phyloP scores from a whole-genome alignment of 2,797 vertebrate genomes.

The Austrolebias charrua region DNA sequence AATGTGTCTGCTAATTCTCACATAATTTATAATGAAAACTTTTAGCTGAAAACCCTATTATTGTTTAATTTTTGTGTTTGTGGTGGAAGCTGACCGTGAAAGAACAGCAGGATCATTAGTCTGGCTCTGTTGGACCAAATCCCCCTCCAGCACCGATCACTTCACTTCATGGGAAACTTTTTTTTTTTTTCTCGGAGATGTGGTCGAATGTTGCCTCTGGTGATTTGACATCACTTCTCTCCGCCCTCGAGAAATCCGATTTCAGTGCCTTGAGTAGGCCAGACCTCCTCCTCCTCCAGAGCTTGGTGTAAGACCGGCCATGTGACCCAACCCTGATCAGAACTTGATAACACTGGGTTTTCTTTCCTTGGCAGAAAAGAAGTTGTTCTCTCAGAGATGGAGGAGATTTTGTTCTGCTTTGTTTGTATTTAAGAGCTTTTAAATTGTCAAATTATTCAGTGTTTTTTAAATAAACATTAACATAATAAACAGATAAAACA shows the following conservation, averaged over 20 bases:
- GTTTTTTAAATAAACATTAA: too few species aligned
- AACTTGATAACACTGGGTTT: slow-evolving; percentile 47
- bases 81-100: slow-evolving; percentile 15
- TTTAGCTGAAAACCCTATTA: too few species aligned
- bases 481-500: too few species aligned
- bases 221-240: slow-evolving; percentile 80
- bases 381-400: slow-evolving; percentile 15
- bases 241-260: slow-evolving; percentile 77
- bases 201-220: slow-evolving; percentile 74
- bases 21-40: too few species aligned
- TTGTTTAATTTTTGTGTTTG: background rate
- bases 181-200: slow-evolving; percentile 18
- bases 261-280: slow-evolving; percentile 61
- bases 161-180: slow-evolving; percentile 39
- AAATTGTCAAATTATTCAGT: background rate
- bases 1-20: too few species aligned
- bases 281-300: slow-evolving; percentile 55
- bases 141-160: background rate
- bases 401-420: slow-evolving; percentile 4
- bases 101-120: slow-evolving; percentile 25
- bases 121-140: slow-evolving; percentile 11
- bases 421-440: slow-evolving; percentile 2
- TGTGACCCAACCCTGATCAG: slow-evolving; percentile 67
- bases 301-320: slow-evolving; percentile 61
- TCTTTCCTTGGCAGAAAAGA: slow-evolving; percentile 25